Conservation (phyloP, 2,113 vertebrate genomes). For the Hemichromis elongatus region DNA sequence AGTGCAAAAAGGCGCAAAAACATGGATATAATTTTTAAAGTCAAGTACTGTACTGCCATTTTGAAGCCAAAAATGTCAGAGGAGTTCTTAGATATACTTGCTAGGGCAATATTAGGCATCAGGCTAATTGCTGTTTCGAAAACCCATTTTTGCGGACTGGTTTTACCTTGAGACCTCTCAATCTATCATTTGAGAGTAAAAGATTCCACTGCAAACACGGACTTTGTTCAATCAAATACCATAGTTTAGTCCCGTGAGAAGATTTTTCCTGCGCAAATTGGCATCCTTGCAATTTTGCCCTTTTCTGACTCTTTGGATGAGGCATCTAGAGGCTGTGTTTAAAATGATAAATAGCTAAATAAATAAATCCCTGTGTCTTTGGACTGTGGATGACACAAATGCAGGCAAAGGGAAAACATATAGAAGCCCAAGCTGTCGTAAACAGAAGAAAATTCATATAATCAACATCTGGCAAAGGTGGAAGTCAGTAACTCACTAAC, state of each 20-base stretch:
- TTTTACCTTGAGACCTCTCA: neutral
- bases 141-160: neutral
- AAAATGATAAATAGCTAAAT: neutral
- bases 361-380: neutral
- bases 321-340: neutral
- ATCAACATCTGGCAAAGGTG: neutral
- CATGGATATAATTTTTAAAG: neutral
- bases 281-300: neutral
- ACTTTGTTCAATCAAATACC: neutral
- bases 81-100: neutral
- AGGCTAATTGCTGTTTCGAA: neutral
- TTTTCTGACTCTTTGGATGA: neutral
- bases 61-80: neutral
- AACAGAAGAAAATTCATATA: neutral
- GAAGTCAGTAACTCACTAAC: neutral
- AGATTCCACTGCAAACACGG: neutral
- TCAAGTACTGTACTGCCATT: neutral
- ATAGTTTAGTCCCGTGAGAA: neutral
- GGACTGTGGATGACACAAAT: neutral
- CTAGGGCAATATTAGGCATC: neutral
- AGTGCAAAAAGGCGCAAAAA: neutral
- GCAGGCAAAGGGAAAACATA: neutral
- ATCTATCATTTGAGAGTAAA: neutral
- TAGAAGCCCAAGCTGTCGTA: neutral
- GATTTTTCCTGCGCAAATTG: neutral